Conservation (phyloP, 2,113 vertebrate genomes). For the Myotis brandtii region DNA sequence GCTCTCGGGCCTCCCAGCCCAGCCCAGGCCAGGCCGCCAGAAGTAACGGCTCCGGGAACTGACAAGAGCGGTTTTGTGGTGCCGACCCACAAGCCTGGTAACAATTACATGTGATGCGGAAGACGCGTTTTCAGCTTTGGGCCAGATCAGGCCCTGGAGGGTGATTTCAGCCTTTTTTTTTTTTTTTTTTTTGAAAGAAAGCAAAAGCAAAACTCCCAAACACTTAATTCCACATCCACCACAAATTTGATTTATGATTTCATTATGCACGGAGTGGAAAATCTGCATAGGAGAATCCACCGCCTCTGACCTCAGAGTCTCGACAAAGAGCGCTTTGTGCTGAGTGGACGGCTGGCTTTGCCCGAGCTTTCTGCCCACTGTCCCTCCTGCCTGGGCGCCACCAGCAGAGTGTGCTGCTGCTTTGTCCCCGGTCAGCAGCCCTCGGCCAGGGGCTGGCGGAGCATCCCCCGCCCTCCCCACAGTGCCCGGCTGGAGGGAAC, state of each 20-base stretch:
- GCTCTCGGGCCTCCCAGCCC: constrained; percentile 42
- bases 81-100: constrained; percentile 85
- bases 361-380: background rate
- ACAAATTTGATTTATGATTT: constrained; percentile 87
- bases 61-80: constrained; percentile 85
- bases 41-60: constrained; percentile 72
- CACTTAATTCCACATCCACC: constrained; percentile 86
- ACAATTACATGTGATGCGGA: constrained; percentile 77
- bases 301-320: constrained; percentile 64
- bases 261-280: constrained; percentile 82
- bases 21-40: constrained; percentile 51
- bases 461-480: background rate
- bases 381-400: constrained; percentile 48
- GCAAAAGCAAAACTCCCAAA: constrained; percentile 72
- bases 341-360: background rate
- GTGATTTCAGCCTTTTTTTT: constrained; percentile 83
- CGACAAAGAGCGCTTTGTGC: constrained; percentile 78
- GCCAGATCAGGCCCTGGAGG: constrained; percentile 85
- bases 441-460: background rate
- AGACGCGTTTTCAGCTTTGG: constrained; percentile 84
- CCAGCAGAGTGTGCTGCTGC: constrained; percentile 72
- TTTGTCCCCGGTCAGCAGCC: background rate
- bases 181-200: constrained; percentile 44
- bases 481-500: constrained; percentile 57
- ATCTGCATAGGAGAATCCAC: constrained; percentile 77